phyloP scores from a whole-genome alignment of 2,888 invertebrate species.

The Cotesia congregata region DNA sequence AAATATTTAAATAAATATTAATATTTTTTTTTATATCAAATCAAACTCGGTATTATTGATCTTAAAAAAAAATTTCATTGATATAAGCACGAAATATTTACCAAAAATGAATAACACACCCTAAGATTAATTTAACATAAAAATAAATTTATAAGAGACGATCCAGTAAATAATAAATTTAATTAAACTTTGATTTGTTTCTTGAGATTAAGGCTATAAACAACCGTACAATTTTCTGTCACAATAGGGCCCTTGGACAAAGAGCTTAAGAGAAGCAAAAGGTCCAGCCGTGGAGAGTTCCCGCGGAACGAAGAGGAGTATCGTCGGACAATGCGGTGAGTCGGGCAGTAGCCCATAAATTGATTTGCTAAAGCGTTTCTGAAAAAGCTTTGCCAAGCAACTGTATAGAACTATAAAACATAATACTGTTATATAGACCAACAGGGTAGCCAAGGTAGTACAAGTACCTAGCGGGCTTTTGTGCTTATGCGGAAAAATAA shows the following conservation, averaged over 20 bases:
- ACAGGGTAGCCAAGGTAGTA: slow-evolving; percentile 5
- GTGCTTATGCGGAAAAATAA: slow-evolving; percentile 44
- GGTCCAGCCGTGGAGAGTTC: slow-evolving; percentile 4
- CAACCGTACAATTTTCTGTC: slow-evolving; percentile 64
- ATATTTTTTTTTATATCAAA: too few species aligned
- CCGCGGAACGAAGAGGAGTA: slow-evolving; percentile 44
- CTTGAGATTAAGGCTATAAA: slow-evolving; percentile 53
- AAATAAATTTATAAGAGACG: not conserved
- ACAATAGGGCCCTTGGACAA: slow-evolving; percentile 64
- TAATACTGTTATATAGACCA: slow-evolving; percentile 8
- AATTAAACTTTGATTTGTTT: slow-evolving; percentile 14
- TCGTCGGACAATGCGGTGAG: slow-evolving; percentile 64
- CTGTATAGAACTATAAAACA: not conserved
- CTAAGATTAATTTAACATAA: not conserved
- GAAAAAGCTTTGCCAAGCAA: slow-evolving; percentile 53
- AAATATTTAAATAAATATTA: not conserved
- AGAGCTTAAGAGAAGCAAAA: slow-evolving; percentile 58
- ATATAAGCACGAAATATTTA: too few species aligned
- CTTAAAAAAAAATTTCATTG: too few species aligned
- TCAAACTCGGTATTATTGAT: too few species aligned
- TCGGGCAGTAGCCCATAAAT: slow-evolving; percentile 62
- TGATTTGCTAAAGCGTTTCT: slow-evolving; percentile 65
- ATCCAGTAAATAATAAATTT: not conserved
- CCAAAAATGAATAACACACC: too few species aligned
- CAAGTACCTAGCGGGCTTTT: slow-evolving; percentile 37